Percentiles rank a stretch among this genome's conserved stretches.
Conservation (phyloP, 2,888 invertebrate genomes). For the Conus canariensis region DNA sequence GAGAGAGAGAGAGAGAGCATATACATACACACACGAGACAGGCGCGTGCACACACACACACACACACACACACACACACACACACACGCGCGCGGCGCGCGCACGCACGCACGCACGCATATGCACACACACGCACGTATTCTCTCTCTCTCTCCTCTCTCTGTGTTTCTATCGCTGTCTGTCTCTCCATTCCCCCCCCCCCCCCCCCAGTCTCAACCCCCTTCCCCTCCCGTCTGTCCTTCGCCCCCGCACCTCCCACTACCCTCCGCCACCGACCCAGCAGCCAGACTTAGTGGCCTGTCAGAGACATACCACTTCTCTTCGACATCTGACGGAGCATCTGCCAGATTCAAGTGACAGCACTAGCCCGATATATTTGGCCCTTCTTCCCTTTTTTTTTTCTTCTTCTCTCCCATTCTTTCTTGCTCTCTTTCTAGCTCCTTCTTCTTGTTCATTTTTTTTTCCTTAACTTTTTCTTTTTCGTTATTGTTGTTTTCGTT, state of each 20-base stretch:
- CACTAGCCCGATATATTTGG: neutral
- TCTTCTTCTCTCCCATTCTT: neutral
- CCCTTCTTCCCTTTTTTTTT: neutral
- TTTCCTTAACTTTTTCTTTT: neutral
- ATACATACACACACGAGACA: no score
- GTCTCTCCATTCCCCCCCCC: neutral
- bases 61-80: no score
- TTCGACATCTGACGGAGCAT: conserved; percentile 4
- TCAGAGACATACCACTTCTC: neutral
- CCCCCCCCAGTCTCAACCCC: no score
- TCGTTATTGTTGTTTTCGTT: neutral
- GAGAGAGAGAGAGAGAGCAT: no score
- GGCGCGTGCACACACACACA: no score
- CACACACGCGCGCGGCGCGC: no score
- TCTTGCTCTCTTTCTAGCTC: neutral
- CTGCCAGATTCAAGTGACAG: conserved; percentile 9
- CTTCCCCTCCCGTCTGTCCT: no score
- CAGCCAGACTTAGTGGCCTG: neutral
- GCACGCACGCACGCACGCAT: no score
- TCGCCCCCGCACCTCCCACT: no score
- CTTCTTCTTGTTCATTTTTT: neutral
- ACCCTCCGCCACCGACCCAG: neutral
- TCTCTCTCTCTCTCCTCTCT: conserved; percentile 20
- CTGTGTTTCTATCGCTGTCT: neutral
- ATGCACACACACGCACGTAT: no score